Evolutionary conservation across 2,113 vertebrate genomes (phyloP), one percentile per base, ranked within the genome.

Genomic region (Willisornis vidua): DNA sequence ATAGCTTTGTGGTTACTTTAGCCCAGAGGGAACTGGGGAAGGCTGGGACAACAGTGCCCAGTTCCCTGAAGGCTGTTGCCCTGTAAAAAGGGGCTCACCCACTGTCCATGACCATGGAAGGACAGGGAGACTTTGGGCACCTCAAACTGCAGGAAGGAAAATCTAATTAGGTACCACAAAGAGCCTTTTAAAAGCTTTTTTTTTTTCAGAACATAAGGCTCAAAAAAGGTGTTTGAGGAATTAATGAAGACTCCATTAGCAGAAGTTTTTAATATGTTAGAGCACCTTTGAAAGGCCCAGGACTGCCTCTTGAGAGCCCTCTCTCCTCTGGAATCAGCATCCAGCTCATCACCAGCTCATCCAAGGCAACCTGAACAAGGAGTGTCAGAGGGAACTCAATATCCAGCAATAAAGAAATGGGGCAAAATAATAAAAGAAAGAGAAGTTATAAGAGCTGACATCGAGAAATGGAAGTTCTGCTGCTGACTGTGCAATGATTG

Each of bases 51-150:
- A 35, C n/a, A 22, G 43, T 7, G 9, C 29, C 33, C 11, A 24
- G 0, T 18, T 8, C 9, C 52, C 51, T 31, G 59, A 20, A 85
- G 58, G 74, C 73, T 59, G 48, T 22, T 51, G 54, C 39, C 25
- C 54, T 19, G 11, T 20, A 11, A 14, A 35, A 20, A 73, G 25
- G 35, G 49, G 57, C 65, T 43, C 5, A 5, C 9, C 31, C 12
- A 1, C 4, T 41, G 7, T 10, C 65, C 3, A 1, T 26, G 51
- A 24, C n/a, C 61, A n/a, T 0, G 6, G 37, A 33, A 49, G n/a
- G 20, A 61, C 0, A 33, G n/a, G 3, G 29, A 71, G 74, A 41
- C 31, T 48, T 1, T 6, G n/a, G 81, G 33, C 9, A 68, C 54
- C 59, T 74, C 51, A n/a, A 35, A 58, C 1, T 61, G n/a, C 55